These are phyloP conservation scores for Graptemys geographica DNA, from an alignment of 2,797 vertebrate species.

Conservation along the genomic window DNA sequence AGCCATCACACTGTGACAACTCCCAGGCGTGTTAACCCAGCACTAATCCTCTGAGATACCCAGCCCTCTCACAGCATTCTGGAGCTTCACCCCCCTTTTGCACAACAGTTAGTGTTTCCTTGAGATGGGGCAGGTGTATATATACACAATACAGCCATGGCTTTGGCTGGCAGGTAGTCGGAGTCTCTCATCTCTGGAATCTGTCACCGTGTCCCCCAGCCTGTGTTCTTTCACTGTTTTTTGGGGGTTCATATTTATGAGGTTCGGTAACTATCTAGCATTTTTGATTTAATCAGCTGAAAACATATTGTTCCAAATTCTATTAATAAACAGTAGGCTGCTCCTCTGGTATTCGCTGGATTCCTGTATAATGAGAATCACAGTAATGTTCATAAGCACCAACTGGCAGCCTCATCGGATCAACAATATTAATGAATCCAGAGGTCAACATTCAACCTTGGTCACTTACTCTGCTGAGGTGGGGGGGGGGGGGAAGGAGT, in stretches of 20 bases:
- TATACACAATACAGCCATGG: neutral
- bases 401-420: conserved; percentile 69
- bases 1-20: neutral
- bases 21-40: neutral
- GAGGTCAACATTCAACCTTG: conserved; percentile 56
- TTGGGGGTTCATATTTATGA: conserved; percentile 17
- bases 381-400: conserved; percentile 53
- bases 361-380: conserved; percentile 53
- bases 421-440: conserved; percentile 73
- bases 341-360: conserved; percentile 4
- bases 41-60: too few relatives aligned
- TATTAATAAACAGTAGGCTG: conserved; percentile 56
- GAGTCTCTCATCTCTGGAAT: conserved; percentile 17
- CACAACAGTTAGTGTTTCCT: neutral
- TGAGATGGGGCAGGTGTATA: neutral
- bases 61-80: neutral
- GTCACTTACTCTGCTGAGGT: conserved; percentile 68
- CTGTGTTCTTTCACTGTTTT: neutral
- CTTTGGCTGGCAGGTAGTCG: conserved; percentile 4
- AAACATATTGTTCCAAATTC: conserved; percentile 51
- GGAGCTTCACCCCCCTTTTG: neutral
- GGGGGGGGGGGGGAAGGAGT: neutral
- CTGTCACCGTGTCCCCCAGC: neutral
- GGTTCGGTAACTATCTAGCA: conserved; percentile 65
- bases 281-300: conserved; percentile 69